Evolutionary conservation across 2,113 vertebrate genomes (phyloP), one percentile per base, ranked within the genome.

Genomic region (Perca fluviatilis): DNA sequence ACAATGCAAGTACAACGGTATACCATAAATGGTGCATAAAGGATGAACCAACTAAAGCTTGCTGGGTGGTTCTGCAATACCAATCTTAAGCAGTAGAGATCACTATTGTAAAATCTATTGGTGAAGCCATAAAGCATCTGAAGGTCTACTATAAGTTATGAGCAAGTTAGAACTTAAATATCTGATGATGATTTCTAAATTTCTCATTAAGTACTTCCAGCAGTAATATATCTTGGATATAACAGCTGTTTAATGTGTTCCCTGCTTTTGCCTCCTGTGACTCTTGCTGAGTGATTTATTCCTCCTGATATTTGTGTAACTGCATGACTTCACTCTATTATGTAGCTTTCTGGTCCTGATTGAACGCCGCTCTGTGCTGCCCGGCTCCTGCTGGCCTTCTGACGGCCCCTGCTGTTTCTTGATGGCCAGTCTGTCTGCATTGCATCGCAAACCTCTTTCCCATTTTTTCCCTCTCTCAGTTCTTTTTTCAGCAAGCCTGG

Each of bases 311-410:
- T 90, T 76, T 81, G 65, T 93, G 83, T 91, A 92, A 89, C 87
- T 92, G 91, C 94, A 94, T 92, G 91, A 91, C 63, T 82, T 82
- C 66, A 77, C 79, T 90, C 84, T 85, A 86, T 85, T 54, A 77
- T 73, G 72, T 61, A 88, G 87, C 87, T 88, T 83, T 80, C 65
- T 60, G 86, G 65, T 84, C 82, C 87, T 85, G 85, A 85, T 67
- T 81, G 79, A 90, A 79, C 60, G 33, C 78, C 74, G 11, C 74
- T 21, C 70, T 78, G 83, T 80, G 85, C 89, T 89, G 86, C 74
- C 75, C 73, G 36, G 74, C 86, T 85, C 74, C 83, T 65, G 89
- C 86, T 86, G 85, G 77, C 85, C 85, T 73, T 84, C 89, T 89
- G 87, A 68, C 58, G 69, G 83, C 83, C 62, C 71, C 86, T 70